Percentiles rank a stretch among this genome's conserved stretches.
Evolutionary conservation across 1,140 invertebrate genomes (phyloP).

Genomic region (Formica selysi): DNA sequence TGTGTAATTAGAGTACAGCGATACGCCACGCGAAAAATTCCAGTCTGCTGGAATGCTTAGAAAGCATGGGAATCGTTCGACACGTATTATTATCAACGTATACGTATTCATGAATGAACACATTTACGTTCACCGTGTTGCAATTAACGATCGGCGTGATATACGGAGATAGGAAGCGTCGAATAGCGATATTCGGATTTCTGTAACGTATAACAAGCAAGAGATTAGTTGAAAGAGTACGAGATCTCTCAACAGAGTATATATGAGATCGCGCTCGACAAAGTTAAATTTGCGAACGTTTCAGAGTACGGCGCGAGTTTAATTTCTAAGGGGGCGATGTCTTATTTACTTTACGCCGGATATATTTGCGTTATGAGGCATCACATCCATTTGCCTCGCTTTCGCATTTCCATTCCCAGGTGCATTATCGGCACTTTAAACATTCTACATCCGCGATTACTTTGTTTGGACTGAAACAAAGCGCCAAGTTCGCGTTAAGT

Average conservation of each 20-base stretch:
- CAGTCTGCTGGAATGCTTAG: not conserved
- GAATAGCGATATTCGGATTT: constrained; percentile 5
- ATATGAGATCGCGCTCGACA: not conserved
- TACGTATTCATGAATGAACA: not conserved
- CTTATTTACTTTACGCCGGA: constrained; percentile 46
- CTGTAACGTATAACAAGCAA: not conserved
- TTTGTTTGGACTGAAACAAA: not conserved
- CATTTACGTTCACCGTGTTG: not conserved
- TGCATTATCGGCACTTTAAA: constrained; percentile 54
- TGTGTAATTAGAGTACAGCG: constrained; percentile 21
- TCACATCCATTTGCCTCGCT: constrained; percentile 25
- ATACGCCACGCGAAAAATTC: constrained; percentile 2
- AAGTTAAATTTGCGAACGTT: constrained; percentile 37
- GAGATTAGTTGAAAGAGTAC: not conserved
- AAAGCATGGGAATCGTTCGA: not conserved
- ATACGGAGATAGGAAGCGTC: not conserved
- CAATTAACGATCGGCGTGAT: not conserved
- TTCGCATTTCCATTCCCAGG: not conserved
- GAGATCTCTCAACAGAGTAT: not conserved
- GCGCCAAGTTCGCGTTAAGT: not conserved
- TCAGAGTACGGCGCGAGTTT: not conserved
- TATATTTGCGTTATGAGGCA: constrained; percentile 33
- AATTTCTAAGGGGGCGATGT: not conserved
- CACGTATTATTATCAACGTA: not conserved
- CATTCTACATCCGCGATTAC: not conserved